phyloP scores from a whole-genome alignment of 2,113 vertebrate genomes.

The Chaetura pelagica region DNA sequence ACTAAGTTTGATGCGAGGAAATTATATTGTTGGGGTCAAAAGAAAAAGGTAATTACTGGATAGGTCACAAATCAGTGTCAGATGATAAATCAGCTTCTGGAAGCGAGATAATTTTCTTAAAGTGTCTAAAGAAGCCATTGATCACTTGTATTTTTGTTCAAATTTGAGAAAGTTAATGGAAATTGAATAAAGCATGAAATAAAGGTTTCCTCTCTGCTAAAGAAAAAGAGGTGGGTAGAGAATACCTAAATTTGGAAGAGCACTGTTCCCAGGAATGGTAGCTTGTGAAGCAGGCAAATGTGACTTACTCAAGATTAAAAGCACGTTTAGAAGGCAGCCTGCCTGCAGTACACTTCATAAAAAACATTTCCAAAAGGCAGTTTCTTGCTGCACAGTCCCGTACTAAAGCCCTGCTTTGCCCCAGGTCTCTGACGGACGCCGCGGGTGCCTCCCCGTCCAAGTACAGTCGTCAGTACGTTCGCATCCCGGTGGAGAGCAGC shows the following conservation, averaged over 20 bases:
- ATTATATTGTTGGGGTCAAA: constrained; percentile 65
- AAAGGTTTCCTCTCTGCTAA: neutral
- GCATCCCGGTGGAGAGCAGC: constrained; percentile 62
- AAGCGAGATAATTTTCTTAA: neutral
- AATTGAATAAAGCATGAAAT: neutral
- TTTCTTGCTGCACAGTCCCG: neutral
- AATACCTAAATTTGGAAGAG: neutral
- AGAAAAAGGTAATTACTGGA: constrained; percentile 72
- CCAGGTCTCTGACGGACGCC: constrained; percentile 62
- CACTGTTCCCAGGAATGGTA: neutral
- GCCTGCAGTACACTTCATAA: neutral
- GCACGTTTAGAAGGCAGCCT: neutral
- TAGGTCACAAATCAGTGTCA: neutral
- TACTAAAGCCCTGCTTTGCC: neutral
- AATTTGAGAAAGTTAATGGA: neutral
- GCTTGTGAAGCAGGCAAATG: rapidly evolving
- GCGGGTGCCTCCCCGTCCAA: constrained; percentile 60
- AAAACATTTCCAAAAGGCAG: neutral
- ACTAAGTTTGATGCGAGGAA: constrained; percentile 68
- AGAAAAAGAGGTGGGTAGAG: neutral
- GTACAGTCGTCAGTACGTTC: constrained; percentile 54
- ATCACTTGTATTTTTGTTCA: neutral
- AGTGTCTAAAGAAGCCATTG: neutral
- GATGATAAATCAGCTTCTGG: neutral
- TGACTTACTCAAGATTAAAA: neutral